phyloP scores from a whole-genome alignment of 2,113 vertebrate species.

The Butorides virescens region DNA sequence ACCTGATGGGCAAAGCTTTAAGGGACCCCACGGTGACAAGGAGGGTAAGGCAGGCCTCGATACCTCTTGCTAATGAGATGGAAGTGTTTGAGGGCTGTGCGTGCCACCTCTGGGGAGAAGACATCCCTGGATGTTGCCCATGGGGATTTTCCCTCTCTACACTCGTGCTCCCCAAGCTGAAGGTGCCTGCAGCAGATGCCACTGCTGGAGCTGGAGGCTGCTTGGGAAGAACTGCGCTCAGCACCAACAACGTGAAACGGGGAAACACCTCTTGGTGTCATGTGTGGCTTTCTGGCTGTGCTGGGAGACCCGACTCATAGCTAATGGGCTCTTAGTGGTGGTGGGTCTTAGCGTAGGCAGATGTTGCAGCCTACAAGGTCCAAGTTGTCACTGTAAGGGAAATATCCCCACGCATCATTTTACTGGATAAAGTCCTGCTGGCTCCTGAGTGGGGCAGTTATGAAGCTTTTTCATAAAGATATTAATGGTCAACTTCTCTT shows the following conservation, averaged over 20 bases:
- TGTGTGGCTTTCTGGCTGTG: not conserved
- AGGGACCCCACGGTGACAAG: conserved; percentile 96
- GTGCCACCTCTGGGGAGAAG: not conserved
- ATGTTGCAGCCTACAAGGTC: not conserved
- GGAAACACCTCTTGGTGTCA: not conserved
- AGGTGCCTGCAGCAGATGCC: fast-evolving
- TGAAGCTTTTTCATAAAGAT: not conserved
- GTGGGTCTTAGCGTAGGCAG: not conserved
- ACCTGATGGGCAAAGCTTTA: conserved; percentile 96
- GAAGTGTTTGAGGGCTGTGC: not conserved
- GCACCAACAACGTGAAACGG: not conserved
- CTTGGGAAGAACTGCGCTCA: not conserved
- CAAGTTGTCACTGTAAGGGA: not conserved
- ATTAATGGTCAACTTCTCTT: not conserved
- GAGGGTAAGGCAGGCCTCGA: conserved; percentile 77
- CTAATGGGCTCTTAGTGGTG: not conserved
- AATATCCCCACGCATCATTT: not conserved
- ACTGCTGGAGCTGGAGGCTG: not conserved
- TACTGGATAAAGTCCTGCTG: not conserved
- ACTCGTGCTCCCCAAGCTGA: not conserved
- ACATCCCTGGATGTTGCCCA: not conserved
- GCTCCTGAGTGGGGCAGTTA: not conserved
- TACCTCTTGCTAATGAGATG: not conserved
- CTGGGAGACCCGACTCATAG: not conserved
- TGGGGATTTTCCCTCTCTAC: not conserved